phyloP scores from a whole-genome alignment of 2,888 invertebrate genomes.

The Corbicula japonica region DNA sequence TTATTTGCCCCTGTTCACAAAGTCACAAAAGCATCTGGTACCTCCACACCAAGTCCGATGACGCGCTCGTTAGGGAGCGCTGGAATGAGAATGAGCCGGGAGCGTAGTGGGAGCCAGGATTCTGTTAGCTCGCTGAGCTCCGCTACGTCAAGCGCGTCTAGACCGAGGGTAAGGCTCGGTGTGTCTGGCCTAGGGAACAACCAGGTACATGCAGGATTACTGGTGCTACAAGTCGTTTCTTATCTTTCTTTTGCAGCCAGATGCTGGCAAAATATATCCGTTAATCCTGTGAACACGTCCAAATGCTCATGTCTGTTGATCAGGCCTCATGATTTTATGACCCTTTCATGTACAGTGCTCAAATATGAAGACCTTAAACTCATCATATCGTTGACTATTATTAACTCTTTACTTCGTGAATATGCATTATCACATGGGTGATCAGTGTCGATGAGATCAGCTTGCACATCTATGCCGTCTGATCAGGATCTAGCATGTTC shows the following conservation, averaged over 20 bases:
- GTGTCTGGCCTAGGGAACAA: slow-evolving; percentile 88
- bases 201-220: slow-evolving; percentile 84
- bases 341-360: too few species aligned
- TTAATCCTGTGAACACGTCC: slow-evolving; percentile 37
- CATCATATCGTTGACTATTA: too few species aligned
- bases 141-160: slow-evolving; percentile 85
- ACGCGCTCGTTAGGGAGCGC: slow-evolving; percentile 75
- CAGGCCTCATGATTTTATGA: too few species aligned
- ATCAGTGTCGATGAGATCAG: too few species aligned
- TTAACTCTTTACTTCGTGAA: too few species aligned
- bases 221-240: slow-evolving; percentile 55
- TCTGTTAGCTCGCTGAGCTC: slow-evolving; percentile 95
- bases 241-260: neutral
- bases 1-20: slow-evolving; percentile 97
- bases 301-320: too few species aligned
- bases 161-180: slow-evolving; percentile 92
- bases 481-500: too few species aligned
- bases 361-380: too few species aligned
- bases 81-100: slow-evolving; percentile 78
- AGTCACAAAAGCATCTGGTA: slow-evolving; percentile 90
- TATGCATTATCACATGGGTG: too few species aligned
- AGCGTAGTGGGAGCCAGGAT: slow-evolving; percentile 89
- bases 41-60: slow-evolving; percentile 71
- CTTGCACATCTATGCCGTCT: too few species aligned
- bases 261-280: neutral